These are phyloP conservation scores for Pollenia angustigena DNA, from an alignment of 2,888 invertebrate genomes.

Conservation along the genomic window DNA sequence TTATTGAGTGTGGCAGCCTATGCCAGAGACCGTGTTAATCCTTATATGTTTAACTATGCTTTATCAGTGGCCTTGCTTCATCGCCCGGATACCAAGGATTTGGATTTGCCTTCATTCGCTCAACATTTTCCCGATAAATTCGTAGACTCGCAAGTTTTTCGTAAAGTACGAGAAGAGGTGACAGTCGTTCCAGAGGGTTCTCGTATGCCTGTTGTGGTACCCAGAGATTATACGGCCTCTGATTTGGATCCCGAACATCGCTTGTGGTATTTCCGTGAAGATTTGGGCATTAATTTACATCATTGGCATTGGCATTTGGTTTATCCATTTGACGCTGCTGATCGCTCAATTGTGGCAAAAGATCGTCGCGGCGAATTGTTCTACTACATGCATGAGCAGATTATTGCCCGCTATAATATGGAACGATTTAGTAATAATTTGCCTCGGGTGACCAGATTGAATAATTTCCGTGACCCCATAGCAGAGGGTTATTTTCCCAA, in stretches of 20 bases:
- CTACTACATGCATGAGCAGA: constrained; percentile 91
- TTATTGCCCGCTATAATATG: constrained; percentile 88
- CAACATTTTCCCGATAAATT: constrained; percentile 89
- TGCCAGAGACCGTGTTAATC: constrained; percentile 90
- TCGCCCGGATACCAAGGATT: constrained; percentile 86
- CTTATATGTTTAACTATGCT: constrained; percentile 92
- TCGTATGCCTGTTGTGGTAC: constrained; percentile 87
- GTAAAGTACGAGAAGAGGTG: constrained; percentile 86
- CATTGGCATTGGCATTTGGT: constrained; percentile 87
- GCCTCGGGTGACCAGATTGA: constrained; percentile 87
- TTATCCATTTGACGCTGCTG: constrained; percentile 90
- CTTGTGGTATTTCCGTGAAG: constrained; percentile 85
- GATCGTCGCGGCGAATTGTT: constrained; percentile 92
- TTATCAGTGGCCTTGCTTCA: constrained; percentile 91
- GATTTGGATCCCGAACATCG: constrained; percentile 91
- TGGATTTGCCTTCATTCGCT: constrained; percentile 87
- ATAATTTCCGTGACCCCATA: constrained; percentile 89
- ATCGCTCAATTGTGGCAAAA: constrained; percentile 86
- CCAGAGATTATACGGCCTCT: constrained; percentile 90
- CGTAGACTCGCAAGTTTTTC: constrained; percentile 86
- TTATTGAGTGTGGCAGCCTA: constrained; percentile 88
- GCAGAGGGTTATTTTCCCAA: constrained; percentile 93
- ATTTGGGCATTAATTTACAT: constrained; percentile 85
- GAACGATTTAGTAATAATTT: constrained; percentile 91
- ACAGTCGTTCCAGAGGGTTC: constrained; percentile 86